Base-by-base conservation (phyloP, 2,113 vertebrate species). In the Paedocypris sp. region DNA sequence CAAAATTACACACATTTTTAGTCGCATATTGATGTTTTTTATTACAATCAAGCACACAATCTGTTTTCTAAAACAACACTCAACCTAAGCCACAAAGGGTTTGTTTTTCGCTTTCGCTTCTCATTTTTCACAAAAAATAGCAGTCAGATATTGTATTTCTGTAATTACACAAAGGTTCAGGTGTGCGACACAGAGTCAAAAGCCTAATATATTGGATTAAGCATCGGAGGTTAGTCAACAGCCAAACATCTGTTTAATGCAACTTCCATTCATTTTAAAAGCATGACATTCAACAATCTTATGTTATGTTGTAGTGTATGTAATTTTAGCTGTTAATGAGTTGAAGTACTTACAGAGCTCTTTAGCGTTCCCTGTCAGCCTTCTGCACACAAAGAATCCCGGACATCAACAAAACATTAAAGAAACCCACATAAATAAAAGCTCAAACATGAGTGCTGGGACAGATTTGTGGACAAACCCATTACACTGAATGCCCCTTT, bases 91-190 rank as follows among this genome's bases (percentile, higher is more conserved):
- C n/a, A n/a, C n/a, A n/a, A n/a, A n/a, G n/a, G n/a, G n/a, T n/a
- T n/a, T n/a, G n/a, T n/a, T n/a, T n/a, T n/a, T n/a, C n/a, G n/a
- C n/a, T n/a, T n/a, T n/a, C n/a, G n/a, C n/a, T n/a, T n/a, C n/a
- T n/a, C n/a, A n/a, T n/a, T n/a, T n/a, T n/a, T n/a, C 12, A 39
- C 22, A 6, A 49, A 32, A 36, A 28, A 49, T 22, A 36, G 51
- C 57, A 62, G 54, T 60, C 63, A 64, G 66, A 70, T 65, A 72
- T 70, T 80, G 62, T 48, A 33, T 15, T 54, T 25, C 77, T 84
- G 80, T 84, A 81, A 85, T 83, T 78, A 80, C 76, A 71, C 60
- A 67, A 70, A 48, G 59, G 69, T 64, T 74, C 53, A 68, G 15
- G 22, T 48, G 46, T 25, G 4, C 4, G 4, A 11, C 32, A 29